Conservation (phyloP, 2,113 vertebrate species). For the Rhagologus leucostigma region DNA sequence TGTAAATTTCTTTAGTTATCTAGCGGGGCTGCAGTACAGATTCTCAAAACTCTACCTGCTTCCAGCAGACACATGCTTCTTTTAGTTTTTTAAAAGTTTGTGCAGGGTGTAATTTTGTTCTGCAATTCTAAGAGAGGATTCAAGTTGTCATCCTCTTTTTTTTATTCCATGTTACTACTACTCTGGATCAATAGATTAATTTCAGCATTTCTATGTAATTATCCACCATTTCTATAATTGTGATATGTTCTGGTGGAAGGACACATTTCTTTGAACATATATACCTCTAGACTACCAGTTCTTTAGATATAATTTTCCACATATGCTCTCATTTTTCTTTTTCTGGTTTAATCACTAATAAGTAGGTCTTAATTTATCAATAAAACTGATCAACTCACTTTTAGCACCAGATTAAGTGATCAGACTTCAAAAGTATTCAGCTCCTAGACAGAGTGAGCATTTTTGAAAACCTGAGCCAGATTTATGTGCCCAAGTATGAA, state of each 20-base stretch:
- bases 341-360: not conserved
- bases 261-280: not conserved
- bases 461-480: not conserved
- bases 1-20: not conserved
- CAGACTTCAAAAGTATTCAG: not conserved
- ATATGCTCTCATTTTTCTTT: not conserved
- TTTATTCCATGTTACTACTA: not conserved
- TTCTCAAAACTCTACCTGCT: not conserved
- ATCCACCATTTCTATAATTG: not conserved
- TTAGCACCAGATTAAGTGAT: not conserved
- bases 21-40: not conserved
- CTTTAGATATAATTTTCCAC: not conserved
- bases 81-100: not conserved
- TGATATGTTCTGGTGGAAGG: not conserved
- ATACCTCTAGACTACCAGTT: not conserved
- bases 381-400: not conserved
- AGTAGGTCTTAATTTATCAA: not conserved
- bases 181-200: not conserved
- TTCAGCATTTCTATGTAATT: not conserved
- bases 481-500: not conserved
- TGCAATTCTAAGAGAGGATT: not conserved
- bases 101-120: not conserved
- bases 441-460: not conserved
- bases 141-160: not conserved
- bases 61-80: not conserved